Evolutionary conservation across 2,797 vertebrate genomes (phyloP), one percentile per base, ranked within the genome.

Genomic region (Sebastes wilsoni): DNA sequence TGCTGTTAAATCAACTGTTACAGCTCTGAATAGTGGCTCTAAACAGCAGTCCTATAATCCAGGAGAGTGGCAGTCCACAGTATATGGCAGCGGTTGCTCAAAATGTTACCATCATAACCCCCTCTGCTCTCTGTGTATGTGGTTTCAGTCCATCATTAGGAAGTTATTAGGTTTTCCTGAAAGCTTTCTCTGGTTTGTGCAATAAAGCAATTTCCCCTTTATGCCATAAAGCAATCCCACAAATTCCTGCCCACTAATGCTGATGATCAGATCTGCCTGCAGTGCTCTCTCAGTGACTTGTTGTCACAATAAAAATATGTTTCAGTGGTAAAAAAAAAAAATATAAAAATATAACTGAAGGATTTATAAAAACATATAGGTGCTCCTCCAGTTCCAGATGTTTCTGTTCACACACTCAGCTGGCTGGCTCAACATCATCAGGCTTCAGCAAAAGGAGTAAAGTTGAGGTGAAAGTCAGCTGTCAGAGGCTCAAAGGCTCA

Each of bases 391-490:
- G 34, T 4, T 5, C 5, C 1, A 27, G 14, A 27, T 52, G 46
- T 59, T 12, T 65, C 2, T 64, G 61, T 2, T 23, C 49, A 2
- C 8, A 52, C n/a, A 38, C 36, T 81, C 25, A 67, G 73, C 77
- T 68, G 73, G 36, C 60, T 16, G 38, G 66, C 72, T 85, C 72
- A 5, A 38, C 62, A 46, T 46, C 62, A 46, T 46, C 42, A 34
- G 81, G 75, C 80, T 86, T 56, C 82, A 86, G 67, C 73, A n/a
- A 22, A 42, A 23, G 71, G 55, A 67, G 73, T 49, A 70, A 92
- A 90, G 75, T 88, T 89, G 34, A 87, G 79, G 76, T 88, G 85
- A 90, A 89, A 90, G 83, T 87, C 74, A 72, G 70, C 16, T 72
- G 84, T 75, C 80, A 83, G 65, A 77, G 34, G 52, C 70, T 80